These are phyloP conservation scores for Balaeniceps rex DNA, from an alignment of 2,113 vertebrate species.

Conservation along the genomic window DNA sequence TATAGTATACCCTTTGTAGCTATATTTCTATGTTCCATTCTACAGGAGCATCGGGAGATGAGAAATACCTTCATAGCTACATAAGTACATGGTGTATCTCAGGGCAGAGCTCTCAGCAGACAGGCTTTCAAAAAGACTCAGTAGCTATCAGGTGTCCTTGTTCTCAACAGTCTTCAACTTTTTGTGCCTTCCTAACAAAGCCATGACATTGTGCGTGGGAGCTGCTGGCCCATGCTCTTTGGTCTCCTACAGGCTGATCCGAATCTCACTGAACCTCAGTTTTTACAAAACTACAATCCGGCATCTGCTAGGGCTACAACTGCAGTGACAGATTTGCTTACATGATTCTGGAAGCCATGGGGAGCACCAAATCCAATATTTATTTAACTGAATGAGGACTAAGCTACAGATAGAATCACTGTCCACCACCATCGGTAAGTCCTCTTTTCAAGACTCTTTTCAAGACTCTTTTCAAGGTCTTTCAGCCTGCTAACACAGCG, in stretches of 20 bases:
- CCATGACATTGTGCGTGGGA: neutral
- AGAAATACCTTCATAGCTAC: neutral
- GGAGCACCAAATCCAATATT: neutral
- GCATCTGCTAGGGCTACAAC: neutral
- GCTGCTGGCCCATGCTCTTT: neutral
- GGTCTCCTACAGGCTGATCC: neutral
- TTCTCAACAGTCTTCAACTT: neutral
- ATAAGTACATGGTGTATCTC: fast-evolving
- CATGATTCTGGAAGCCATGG: fast-evolving
- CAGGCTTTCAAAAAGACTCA: neutral
- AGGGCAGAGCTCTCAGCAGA: neutral
- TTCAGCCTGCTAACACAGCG: neutral
- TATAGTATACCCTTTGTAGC: neutral
- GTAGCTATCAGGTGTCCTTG: neutral
- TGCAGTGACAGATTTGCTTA: neutral
- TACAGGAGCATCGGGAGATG: neutral
- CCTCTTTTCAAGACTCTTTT: neutral
- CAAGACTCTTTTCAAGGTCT: neutral
- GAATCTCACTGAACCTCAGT: fast-evolving
- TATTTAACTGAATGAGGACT: neutral
- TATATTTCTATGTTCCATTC: neutral
- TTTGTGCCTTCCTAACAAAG: neutral
- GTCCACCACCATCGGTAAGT: neutral
- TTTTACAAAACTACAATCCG: neutral
- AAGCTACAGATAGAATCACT: neutral